These are phyloP conservation scores for Drosophila malerkotliana DNA, from an alignment of 1,140 invertebrate genomes.

Conservation along the genomic window DNA sequence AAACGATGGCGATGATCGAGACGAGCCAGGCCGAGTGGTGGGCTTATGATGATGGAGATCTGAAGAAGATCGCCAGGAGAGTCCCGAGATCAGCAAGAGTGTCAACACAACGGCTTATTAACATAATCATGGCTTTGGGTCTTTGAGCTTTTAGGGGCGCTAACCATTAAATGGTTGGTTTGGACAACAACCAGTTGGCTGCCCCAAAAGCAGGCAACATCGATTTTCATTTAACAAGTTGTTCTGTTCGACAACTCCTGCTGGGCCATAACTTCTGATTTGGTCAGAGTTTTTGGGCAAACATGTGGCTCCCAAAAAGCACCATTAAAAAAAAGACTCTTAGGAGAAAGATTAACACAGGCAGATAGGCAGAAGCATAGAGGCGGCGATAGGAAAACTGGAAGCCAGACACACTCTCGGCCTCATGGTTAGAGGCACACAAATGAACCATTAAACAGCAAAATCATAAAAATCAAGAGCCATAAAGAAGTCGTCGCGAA, in stretches of 20 bases:
- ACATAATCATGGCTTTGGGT: constrained; percentile 48
- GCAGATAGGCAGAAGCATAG: constrained; percentile 35
- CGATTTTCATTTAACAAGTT: constrained; percentile 15
- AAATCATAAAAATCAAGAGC: constrained; percentile 83
- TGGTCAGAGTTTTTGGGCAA: constrained; percentile 42
- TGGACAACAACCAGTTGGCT: constrained; percentile 17
- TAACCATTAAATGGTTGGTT: constrained; percentile 11
- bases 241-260: constrained; percentile 20
- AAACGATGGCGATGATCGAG: constrained; percentile 53
- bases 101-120: constrained; percentile 66
- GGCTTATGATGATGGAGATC: constrained; percentile 47
- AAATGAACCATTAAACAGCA: constrained; percentile 82
- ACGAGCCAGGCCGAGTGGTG: constrained; percentile 17
- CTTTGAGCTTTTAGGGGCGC: constrained; percentile 18
- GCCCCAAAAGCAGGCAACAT: constrained; percentile 63
- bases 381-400: constrained; percentile 70
- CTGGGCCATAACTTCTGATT: constrained; percentile 34
- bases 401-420: constrained; percentile 58
- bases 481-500: constrained; percentile 79
- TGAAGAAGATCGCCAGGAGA: constrained; percentile 23
- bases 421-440: constrained; percentile 39
- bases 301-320: constrained; percentile 39
- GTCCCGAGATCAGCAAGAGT: constrained; percentile 43
- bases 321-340: constrained; percentile 38
- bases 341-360: constrained; percentile 51